These are phyloP conservation scores for Leptopilina drosophilae DNA, from an alignment of 2,888 invertebrate species.

Conservation along the genomic window DNA sequence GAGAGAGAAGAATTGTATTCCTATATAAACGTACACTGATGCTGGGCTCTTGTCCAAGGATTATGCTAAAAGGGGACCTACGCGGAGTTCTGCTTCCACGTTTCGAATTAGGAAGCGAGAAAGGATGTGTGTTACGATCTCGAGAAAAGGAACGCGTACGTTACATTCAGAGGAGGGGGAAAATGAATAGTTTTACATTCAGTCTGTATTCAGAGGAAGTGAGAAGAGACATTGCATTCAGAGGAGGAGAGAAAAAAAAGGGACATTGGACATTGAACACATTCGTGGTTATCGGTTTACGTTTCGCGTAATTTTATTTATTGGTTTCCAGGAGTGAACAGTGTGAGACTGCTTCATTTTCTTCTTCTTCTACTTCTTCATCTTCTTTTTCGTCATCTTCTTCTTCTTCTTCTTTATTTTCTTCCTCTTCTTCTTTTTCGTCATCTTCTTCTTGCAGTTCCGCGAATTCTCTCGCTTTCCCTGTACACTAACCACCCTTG, in stretches of 20 bases:
- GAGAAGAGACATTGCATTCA: not conserved
- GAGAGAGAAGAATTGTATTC: constrained; percentile 44
- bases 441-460: constrained; percentile 30
- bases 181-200: not conserved
- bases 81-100: constrained; percentile 59
- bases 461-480: constrained; percentile 40
- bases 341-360: constrained; percentile 42
- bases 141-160: not conserved
- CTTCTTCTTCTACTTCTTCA: constrained; percentile 44
- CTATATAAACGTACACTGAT: constrained; percentile 44
- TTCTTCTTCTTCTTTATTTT: constrained; percentile 36
- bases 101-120: constrained; percentile 67
- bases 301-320: constrained; percentile 46
- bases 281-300: constrained; percentile 33
- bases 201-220: not conserved
- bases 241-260: not conserved
- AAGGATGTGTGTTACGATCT: constrained; percentile 51
- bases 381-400: not conserved
- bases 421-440: constrained; percentile 35
- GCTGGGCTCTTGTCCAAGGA: constrained; percentile 66
- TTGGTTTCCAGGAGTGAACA: constrained; percentile 49
- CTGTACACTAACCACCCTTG: not conserved
- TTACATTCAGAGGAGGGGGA: not conserved
- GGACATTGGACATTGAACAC: constrained; percentile 22
- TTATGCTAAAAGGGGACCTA: constrained; percentile 73